Evolutionary conservation across 1,140 invertebrate genomes (phyloP).

Genomic region (Drosophila arawakana): DNA sequence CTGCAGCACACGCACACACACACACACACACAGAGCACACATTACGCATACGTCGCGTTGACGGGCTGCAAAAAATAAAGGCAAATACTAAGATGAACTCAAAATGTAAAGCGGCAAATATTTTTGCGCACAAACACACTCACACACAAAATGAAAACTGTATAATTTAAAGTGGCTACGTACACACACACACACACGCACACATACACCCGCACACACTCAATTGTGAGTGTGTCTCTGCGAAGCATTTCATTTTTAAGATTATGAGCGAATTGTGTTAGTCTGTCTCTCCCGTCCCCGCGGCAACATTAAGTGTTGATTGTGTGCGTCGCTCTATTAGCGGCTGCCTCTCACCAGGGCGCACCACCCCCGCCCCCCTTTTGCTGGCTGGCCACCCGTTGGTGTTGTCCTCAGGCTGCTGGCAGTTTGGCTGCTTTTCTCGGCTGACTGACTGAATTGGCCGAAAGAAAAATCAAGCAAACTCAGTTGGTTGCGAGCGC

Average conservation of each 20-base stretch:
- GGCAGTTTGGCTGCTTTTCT: constrained; percentile 34
- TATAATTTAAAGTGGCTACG: constrained; percentile 51
- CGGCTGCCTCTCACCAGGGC: constrained; percentile 43
- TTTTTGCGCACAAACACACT: constrained; percentile 45
- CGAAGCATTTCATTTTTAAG: constrained; percentile 67
- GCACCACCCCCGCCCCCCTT: constrained; percentile 1
- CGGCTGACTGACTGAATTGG: constrained; percentile 45
- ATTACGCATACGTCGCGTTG: constrained; percentile 75
- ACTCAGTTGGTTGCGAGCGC: constrained; percentile 78
- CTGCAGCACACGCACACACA: constrained; percentile 53
- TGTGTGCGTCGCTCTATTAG: constrained; percentile 79
- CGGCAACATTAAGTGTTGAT: constrained; percentile 80
- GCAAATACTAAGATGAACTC: constrained; percentile 34
- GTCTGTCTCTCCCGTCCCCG: constrained; percentile 54
- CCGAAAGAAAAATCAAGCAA: constrained; percentile 65
- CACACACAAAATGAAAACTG: constrained; percentile 18
- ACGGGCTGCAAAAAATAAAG: constrained; percentile 32
- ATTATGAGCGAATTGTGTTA: constrained; percentile 80
- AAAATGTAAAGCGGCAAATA: constrained; percentile 53
- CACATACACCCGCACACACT: background rate
- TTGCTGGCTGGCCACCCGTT: background rate
- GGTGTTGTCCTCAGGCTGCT: constrained; percentile 31
- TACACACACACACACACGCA: constrained; percentile 15
- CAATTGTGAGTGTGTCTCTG: constrained; percentile 35
- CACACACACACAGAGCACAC: constrained; percentile 56